phyloP scores from a whole-genome alignment of 2,113 vertebrate genomes.

The Naja naja region DNA sequence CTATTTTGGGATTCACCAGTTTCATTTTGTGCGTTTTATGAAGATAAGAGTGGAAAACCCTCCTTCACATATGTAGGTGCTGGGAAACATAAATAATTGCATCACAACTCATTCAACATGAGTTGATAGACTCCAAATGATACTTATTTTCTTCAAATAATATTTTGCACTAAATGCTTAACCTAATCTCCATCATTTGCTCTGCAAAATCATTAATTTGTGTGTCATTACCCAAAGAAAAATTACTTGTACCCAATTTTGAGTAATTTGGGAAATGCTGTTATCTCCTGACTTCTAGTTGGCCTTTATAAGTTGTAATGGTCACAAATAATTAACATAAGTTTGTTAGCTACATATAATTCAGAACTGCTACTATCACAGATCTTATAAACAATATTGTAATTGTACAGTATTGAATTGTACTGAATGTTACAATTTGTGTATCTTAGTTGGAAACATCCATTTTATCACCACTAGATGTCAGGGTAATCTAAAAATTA shows the following conservation, averaged over 20 bases:
- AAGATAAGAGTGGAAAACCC: not conserved
- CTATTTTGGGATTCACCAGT: not conserved
- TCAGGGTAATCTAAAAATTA: slow-evolving; percentile 54
- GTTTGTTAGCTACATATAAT: not conserved
- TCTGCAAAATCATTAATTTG: not conserved
- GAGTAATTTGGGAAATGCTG: not conserved
- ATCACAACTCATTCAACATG: not conserved
- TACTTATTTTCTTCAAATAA: not conserved
- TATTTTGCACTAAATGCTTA: not conserved
- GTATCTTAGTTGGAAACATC: not conserved
- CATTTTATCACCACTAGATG: slow-evolving; percentile 50
- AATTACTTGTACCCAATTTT: not conserved
- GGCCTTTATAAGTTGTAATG: not conserved
- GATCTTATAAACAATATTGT: not conserved
- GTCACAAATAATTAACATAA: not conserved
- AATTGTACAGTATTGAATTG: not conserved
- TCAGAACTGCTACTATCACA: not conserved
- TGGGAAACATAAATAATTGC: not conserved
- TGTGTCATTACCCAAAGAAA: not conserved
- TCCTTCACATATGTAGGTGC: not conserved
- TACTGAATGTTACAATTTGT: not conserved
- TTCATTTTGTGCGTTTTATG: not conserved
- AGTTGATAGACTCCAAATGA: not conserved
- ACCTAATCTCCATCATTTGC: not conserved
- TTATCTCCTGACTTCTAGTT: not conserved